phyloP scores from a whole-genome alignment of 2,113 vertebrate genomes.

The Vireo altiloquus region DNA sequence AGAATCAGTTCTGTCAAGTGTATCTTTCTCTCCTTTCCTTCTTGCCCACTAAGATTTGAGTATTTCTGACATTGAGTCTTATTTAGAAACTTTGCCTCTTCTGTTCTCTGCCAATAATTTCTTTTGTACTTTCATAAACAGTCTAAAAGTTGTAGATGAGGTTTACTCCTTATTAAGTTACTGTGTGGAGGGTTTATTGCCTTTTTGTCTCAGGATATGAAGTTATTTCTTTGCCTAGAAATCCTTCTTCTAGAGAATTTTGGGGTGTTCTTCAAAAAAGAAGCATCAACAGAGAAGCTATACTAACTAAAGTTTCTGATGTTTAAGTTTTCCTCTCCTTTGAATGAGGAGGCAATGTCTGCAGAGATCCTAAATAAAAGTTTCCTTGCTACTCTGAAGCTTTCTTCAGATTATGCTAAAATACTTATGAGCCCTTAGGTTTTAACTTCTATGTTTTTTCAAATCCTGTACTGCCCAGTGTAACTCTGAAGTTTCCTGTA shows the following conservation, averaged over 20 bases:
- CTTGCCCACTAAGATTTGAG: neutral
- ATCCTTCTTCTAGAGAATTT: neutral
- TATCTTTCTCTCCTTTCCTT: neutral
- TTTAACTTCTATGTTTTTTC: too few relatives aligned
- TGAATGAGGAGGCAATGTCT: neutral
- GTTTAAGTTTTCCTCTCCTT: neutral
- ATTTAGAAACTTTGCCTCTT: neutral
- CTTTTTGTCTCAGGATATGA: neutral
- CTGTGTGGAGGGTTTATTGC: neutral
- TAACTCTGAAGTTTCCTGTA: too few relatives aligned
- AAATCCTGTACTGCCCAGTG: too few relatives aligned
- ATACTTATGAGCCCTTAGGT: neutral
- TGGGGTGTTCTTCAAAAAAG: neutral
- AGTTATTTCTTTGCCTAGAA: neutral
- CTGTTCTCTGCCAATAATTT: neutral
- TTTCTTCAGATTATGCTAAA: neutral
- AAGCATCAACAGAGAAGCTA: neutral
- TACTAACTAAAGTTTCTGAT: neutral
- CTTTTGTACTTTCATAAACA: neutral
- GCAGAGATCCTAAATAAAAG: neutral
- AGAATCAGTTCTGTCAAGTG: neutral
- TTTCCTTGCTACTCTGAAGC: neutral
- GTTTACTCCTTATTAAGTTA: neutral
- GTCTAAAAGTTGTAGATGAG: neutral
- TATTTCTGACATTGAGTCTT: neutral